These are phyloP conservation scores for Tor tambroides DNA, from an alignment of 2,113 vertebrate species.

Conservation along the genomic window DNA sequence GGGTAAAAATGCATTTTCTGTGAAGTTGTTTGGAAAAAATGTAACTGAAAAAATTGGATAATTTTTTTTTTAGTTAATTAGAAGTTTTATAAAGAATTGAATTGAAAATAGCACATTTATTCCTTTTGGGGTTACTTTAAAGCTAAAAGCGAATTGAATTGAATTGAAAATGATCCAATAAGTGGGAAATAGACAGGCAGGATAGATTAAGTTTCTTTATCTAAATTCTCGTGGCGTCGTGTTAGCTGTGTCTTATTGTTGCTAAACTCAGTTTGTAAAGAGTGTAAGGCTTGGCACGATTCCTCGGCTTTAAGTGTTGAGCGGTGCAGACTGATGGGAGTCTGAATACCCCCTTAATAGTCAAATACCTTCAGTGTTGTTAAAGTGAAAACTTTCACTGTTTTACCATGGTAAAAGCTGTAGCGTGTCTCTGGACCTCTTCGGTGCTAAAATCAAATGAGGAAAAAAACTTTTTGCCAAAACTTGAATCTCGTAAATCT, in stretches of 20 bases:
- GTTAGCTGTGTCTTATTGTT: background rate
- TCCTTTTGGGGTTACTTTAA: background rate
- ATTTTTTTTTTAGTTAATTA: too few species aligned
- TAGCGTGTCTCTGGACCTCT: background rate
- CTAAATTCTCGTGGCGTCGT: too few species aligned
- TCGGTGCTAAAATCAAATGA: background rate
- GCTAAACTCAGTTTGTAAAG: slow-evolving; percentile 6
- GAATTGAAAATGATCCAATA: background rate
- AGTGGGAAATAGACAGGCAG: background rate
- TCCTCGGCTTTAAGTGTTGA: background rate
- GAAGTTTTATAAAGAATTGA: too few species aligned
- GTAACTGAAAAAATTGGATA: too few species aligned
- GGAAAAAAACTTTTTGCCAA: background rate
- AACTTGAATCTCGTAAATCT: background rate
- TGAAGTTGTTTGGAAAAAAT: background rate
- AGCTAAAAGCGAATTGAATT: background rate
- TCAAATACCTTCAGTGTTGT: background rate
- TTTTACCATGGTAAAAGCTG: background rate
- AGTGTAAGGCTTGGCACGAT: background rate
- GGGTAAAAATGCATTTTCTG: background rate
- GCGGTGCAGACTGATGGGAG: background rate
- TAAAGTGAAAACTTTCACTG: background rate
- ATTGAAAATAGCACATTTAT: too few species aligned
- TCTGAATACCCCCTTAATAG: background rate
- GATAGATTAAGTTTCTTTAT: background rate